A percentile compares a stretch with the other conserved stretches of the same genome.
phyloP scores from a whole-genome alignment of 2,797 vertebrate genomes.

The Lycodopsis pacificus region DNA sequence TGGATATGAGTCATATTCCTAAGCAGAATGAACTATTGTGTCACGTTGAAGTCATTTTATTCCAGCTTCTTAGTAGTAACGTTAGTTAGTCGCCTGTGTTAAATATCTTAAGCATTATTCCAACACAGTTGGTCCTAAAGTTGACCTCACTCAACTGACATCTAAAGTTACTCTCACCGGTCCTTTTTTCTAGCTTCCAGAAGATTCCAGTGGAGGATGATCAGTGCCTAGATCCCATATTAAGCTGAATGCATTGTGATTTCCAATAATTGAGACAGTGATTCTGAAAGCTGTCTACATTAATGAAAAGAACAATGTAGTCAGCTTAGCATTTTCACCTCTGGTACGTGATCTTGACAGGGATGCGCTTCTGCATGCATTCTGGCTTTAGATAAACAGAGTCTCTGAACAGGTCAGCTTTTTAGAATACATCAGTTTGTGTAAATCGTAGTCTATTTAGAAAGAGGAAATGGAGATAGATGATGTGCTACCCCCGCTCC shows the following conservation, averaged over 20 bases:
- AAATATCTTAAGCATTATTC: not conserved
- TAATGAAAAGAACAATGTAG: slow-evolving; percentile 99
- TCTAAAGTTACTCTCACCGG: slow-evolving; percentile 38
- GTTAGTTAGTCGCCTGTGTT: not conserved
- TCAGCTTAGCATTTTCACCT: slow-evolving; percentile 99
- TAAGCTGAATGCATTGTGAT: slow-evolving; percentile 99
- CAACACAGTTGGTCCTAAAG: not conserved
- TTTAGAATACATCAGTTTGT: slow-evolving; percentile 58
- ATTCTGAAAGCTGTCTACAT: slow-evolving; percentile 99
- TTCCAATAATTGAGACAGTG: slow-evolving; percentile 99
- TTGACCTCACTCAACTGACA: slow-evolving; percentile 26
- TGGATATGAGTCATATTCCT: not conserved
- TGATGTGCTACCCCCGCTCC: slow-evolving; percentile 93
- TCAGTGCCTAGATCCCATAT: slow-evolving; percentile 87
- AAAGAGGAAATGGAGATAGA: slow-evolving; percentile 90
- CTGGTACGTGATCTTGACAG: slow-evolving; percentile 86
- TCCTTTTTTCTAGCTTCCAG: slow-evolving; percentile 70
- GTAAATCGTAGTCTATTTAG: slow-evolving; percentile 71
- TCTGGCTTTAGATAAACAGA: slow-evolving; percentile 68
- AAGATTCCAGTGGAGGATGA: slow-evolving; percentile 88
- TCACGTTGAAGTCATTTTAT: not conserved
- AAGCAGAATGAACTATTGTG: rapidly evolving
- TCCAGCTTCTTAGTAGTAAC: not conserved
- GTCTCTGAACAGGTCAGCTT: slow-evolving; percentile 46
- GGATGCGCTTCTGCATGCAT: slow-evolving; percentile 90